These are phyloP conservation scores for Oxyruncus cristatus DNA, from an alignment of 2,113 vertebrate genomes.

Conservation along the genomic window DNA sequence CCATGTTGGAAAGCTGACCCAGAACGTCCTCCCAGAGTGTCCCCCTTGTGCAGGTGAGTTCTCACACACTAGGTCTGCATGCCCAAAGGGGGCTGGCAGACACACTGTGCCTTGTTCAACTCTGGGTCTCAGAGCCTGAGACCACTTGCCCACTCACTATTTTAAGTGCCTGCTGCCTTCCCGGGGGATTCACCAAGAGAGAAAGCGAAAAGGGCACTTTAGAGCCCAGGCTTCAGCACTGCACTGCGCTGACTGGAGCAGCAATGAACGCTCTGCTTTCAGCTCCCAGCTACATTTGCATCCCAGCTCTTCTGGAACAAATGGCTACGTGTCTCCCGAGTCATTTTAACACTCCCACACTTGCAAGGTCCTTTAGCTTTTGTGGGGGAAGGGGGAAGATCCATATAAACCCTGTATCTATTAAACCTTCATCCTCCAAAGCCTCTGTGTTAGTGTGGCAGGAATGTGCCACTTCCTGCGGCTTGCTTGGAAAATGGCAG, in stretches of 20 bases:
- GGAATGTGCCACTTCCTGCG: background rate
- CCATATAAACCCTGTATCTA: background rate
- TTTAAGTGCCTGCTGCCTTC: background rate
- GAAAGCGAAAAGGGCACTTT: background rate
- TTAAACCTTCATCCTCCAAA: background rate
- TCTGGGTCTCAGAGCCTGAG: background rate
- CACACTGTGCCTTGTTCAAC: rapidly evolving
- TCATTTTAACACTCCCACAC: background rate
- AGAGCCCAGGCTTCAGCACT: background rate
- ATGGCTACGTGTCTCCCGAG: background rate
- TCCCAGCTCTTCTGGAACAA: background rate
- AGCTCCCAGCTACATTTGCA: background rate
- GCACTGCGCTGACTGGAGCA: background rate
- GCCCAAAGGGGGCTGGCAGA: background rate
- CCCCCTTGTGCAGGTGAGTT: background rate
- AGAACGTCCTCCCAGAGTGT: rapidly evolving
- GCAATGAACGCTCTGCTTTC: background rate
- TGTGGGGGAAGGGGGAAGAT: background rate
- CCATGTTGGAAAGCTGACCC: background rate
- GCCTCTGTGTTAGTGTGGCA: background rate
- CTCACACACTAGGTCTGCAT: rapidly evolving
- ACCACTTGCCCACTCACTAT: rapidly evolving
- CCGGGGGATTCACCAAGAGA: background rate
- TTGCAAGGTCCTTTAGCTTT: slow-evolving; percentile 9
- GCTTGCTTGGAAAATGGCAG: background rate